Evolutionary conservation across 2,797 vertebrate genomes (phyloP).

Genomic region (Aulostomus chinensis): DNA sequence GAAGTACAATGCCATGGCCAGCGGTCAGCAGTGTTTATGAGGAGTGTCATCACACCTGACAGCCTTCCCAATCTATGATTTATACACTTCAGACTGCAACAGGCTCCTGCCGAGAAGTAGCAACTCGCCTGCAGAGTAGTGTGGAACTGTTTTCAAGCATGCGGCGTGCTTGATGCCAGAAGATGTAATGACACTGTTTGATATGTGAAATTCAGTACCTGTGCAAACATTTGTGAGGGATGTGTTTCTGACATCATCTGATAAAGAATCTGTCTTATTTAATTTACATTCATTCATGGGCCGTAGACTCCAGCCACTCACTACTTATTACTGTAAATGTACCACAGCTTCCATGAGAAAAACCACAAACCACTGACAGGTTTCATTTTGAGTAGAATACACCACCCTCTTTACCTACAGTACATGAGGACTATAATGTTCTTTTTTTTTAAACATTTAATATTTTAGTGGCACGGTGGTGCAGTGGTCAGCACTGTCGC

Average conservation of each 20-base stretch:
- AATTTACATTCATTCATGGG: neutral
- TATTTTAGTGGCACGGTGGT: too few species aligned
- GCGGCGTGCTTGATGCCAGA: constrained; percentile 60
- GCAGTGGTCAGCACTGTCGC: too few species aligned
- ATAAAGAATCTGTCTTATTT: constrained; percentile 19
- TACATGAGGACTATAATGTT: too few species aligned
- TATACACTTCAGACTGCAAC: constrained; percentile 67
- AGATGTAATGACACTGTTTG: constrained; percentile 38
- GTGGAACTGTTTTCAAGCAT: constrained; percentile 58
- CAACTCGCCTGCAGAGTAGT: constrained; percentile 58
- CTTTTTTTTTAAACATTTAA: too few species aligned
- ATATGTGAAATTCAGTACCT: constrained; percentile 41
- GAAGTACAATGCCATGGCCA: constrained; percentile 68
- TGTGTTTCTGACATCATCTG: constrained; percentile 17
- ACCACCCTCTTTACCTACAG: too few species aligned
- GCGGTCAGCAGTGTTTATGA: constrained; percentile 78
- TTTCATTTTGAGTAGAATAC: neutral
- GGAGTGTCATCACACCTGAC: constrained; percentile 69
- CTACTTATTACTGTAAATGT: constrained; percentile 24
- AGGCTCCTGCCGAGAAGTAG: constrained; percentile 62
- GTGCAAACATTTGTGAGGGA: constrained; percentile 37
- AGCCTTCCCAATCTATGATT: constrained; percentile 69
- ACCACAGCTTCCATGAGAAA: neutral
- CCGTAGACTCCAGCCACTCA: constrained; percentile 1
- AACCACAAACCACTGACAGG: too few species aligned